These are phyloP conservation scores for Cataglyphis rosenhaueri DNA, from an alignment of 2,888 invertebrate genomes.

Conservation along the genomic window DNA sequence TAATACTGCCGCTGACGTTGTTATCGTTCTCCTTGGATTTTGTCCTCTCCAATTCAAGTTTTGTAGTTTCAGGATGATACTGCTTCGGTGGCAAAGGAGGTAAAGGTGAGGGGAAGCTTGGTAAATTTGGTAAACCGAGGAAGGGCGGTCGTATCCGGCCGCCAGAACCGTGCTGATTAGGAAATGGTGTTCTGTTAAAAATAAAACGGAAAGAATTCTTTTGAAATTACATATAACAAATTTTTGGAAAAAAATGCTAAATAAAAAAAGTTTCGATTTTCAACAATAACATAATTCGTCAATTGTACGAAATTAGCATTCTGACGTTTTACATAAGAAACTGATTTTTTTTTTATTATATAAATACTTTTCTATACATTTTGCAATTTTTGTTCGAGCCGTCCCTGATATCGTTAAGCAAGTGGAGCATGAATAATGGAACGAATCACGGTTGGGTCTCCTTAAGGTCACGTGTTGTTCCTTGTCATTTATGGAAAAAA, in stretches of 20 bases:
- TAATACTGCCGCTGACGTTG: constrained; percentile 13
- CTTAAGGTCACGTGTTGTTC: constrained; percentile 55
- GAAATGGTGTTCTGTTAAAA: constrained; percentile 66
- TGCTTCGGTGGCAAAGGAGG: constrained; percentile 71
- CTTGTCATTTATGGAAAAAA: constrained; percentile 55
- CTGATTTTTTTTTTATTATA: not conserved
- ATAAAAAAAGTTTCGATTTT: not conserved
- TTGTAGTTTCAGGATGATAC: constrained; percentile 79
- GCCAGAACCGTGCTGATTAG: constrained; percentile 75
- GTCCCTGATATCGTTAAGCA: constrained; percentile 53
- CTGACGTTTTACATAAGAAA: not conserved
- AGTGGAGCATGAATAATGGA: constrained; percentile 71
- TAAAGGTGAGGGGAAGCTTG: constrained; percentile 78
- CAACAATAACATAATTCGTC: not conserved
- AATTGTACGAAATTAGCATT: not conserved
- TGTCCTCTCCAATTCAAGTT: constrained; percentile 69
- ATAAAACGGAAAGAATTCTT: constrained; percentile 15
- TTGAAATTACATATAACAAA: not conserved
- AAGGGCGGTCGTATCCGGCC: constrained; percentile 79
- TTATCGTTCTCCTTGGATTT: constrained; percentile 54
- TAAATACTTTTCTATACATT: not conserved
- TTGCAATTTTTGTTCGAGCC: constrained; percentile 16
- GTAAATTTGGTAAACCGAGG: constrained; percentile 77
- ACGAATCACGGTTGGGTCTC: constrained; percentile 37
- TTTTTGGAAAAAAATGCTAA: not conserved